A percentile compares a stretch with the other conserved stretches of the same genome.
Evolutionary conservation across 2,113 vertebrate genomes (phyloP).

Genomic region (Leiothrix lutea): DNA sequence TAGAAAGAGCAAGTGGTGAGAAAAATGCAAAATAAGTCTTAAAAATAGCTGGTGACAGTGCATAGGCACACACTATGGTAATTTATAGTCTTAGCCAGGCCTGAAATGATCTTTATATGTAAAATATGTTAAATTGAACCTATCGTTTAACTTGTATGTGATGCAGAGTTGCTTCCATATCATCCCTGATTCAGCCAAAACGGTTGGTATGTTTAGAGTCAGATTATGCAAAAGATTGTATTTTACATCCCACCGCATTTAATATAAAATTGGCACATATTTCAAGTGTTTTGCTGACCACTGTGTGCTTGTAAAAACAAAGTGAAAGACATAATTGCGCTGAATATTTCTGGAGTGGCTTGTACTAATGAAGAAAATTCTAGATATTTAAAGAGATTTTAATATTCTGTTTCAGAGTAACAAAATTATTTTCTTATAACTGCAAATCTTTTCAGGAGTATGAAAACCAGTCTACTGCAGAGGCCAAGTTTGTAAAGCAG

Average conservation of each 20-base stretch:
- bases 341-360: background rate
- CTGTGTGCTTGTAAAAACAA: background rate
- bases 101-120: background rate
- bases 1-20: background rate
- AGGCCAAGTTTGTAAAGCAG: slow-evolving; percentile 92
- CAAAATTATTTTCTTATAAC: background rate
- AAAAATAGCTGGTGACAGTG: background rate
- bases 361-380: background rate
- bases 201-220: background rate
- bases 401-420: background rate
- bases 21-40: background rate
- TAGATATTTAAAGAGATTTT: background rate
- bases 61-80: background rate
- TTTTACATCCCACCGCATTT: background rate
- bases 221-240: background rate
- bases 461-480: slow-evolving; percentile 84
- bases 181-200: background rate
- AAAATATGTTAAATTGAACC: background rate
- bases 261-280: background rate
- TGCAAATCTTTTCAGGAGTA: slow-evolving; percentile 82
- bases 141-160: background rate
- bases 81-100: background rate
- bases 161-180: background rate
- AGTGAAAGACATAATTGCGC: accelerated
- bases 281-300: background rate